Base-by-base conservation (phyloP, 2,113 vertebrate species). In the Fulmarus glacialis region DNA sequence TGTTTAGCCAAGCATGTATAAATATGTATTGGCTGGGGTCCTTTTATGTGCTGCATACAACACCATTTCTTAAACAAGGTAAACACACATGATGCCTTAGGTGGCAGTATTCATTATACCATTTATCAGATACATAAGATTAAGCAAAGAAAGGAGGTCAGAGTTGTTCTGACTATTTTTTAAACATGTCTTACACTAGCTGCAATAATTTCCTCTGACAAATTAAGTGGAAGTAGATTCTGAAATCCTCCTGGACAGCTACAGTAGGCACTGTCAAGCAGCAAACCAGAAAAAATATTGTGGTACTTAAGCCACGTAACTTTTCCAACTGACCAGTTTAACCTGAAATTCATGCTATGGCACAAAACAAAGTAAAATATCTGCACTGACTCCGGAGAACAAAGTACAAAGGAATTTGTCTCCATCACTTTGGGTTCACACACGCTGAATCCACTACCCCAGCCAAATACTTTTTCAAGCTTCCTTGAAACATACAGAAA, bases 401-500 rank as follows among this genome's bases (percentile, higher is more conserved):
- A 58, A 73, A 79, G 22, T 32, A 52, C 12, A 24, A 82, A 62
- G 21, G 36, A 74, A 52, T 87, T 55, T 47, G 15, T 50, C 43
- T 78, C 30, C 8, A 12, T n/a, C 18, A 52, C 10, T 74, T 43
- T 82, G 40, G 27, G 20, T 12, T 91, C 30, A 62, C 16, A 21
- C 5, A 13, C 22, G 19, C 59, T 15, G n/a, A 16, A 56, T 34
- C 26, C 0, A 1, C 12, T 87, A 55, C 7, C 2, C 2, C 9
- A 82, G 32, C 5, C n/a, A 75, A 78, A 82, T 34, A 20, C 5
- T 47, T 86, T 55, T 75, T 43, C 20, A 60, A 72, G 9, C 50
- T 50, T 75, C 64, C 87, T 88, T 68, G 36, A 78, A 94, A 42
- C 12, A 64, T 29, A 59, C 7, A 78, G n/a, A 59, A 71, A 52